A percentile compares a stretch with the other conserved stretches of the same genome.
Evolutionary conservation across 2,797 vertebrate species (phyloP).

Genomic region (Spinus pinus): DNA sequence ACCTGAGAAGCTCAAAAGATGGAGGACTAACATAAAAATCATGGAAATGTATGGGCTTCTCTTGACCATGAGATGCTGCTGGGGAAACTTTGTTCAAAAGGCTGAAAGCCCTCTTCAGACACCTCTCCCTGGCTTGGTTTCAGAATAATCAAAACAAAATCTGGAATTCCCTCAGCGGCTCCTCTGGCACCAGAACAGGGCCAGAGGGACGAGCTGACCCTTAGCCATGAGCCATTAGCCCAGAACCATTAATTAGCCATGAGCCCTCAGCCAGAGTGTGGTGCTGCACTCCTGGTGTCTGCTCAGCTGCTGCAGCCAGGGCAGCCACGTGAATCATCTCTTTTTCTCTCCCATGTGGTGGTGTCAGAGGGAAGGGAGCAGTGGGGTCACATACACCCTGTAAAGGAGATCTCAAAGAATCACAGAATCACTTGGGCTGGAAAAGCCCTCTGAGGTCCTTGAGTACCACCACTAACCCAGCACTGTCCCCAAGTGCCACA

Average conservation of each 20-base stretch:
- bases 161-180: background rate
- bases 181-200: background rate
- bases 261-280: background rate
- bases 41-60: background rate
- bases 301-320: background rate
- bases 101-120: background rate
- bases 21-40: background rate
- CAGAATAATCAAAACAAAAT: background rate
- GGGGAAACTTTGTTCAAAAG: background rate
- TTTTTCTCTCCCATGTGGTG: background rate
- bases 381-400: accelerated
- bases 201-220: background rate
- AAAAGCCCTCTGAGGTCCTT: background rate
- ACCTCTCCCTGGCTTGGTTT: background rate
- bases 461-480: background rate
- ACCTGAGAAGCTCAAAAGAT: background rate
- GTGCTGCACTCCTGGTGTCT: background rate
- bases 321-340: background rate
- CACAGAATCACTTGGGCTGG: background rate
- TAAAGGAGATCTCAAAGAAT: background rate
- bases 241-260: background rate
- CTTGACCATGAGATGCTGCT: background rate
- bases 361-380: background rate
- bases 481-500: background rate
- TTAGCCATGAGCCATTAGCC: background rate